Evolutionary conservation across 2,797 vertebrate genomes (phyloP), one percentile per base, ranked within the genome.

Genomic region (Macrochelys suwanniensis): DNA sequence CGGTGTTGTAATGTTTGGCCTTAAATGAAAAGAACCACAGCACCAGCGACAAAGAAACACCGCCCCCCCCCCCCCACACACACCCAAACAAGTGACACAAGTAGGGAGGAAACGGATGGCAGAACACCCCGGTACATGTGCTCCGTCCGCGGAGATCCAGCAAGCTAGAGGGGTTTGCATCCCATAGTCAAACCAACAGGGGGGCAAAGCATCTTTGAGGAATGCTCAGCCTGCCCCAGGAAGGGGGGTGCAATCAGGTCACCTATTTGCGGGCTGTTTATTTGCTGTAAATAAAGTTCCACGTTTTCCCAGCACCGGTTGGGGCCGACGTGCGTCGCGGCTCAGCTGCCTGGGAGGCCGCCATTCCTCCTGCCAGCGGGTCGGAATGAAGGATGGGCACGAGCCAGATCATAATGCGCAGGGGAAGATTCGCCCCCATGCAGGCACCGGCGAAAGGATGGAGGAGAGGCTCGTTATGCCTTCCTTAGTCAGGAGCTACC

Each of bases 1-100:
- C 47, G 10, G 13, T 28, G 76, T 83, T 17, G 85, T 17, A 53
- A 79, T 54, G 94, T 86, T 92, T 86, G 47, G 86, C n/a, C 82
- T 61, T n/a, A 0, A 0, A 37, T 37, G 37, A 76, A 89, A 82
- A 92, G 86, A 54, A 11, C 31, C 10, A 80, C 80, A 59, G 37
- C 17, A 84, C 74, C 74, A 77, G 45, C 45, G 8, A 76, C 31
- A 37, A 54, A 53, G 50, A 54, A 80, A 13, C 2, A 11, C n/a
- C 9, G 61, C n/a, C 53, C 81, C 11, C 23, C 7, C 56, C 80
- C 5, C 47, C 47, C 2, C 50, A 51, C 53, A 19, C 51, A 9
- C 21, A 11, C 54, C 1, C 28, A 61, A 15, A 21, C 0, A 19
- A 59, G 37, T 31, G 88, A 26, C 4, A 8, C 21, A 56, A 4